Base-by-base conservation (phyloP, 2,113 vertebrate species). In the Siniperca knerii region DNA sequence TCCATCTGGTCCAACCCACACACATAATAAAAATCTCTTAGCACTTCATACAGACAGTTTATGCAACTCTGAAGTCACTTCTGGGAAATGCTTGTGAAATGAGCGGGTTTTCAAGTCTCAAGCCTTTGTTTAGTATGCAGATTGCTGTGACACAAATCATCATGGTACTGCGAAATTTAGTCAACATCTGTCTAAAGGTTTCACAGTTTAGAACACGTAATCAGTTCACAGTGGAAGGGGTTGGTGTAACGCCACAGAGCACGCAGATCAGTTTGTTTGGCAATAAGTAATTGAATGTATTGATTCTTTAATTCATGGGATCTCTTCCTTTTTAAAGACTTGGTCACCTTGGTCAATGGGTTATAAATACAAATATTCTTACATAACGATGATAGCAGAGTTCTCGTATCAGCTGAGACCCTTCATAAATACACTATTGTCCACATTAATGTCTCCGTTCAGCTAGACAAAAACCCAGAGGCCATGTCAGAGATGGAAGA, bases 1-100 rank as follows among this genome's bases (percentile, higher is more conserved):
- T 80, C 80, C 82, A 91, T 88, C 86, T 91, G 89, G 62, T 89
- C 83, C 83, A 89, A 77, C 75, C 79, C 82, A 73, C 85, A 83
- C 88, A 89, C 83, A 82, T 81, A 81, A 89, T 87, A 90, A 82
- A 83, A 83, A 80, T 93, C 64, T 78, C 77, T 72, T 71, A 71
- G 60, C 85, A 84, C 81, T 87, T 91, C 85, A 87, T 81, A 69
- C 21, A 33, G 65, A 79, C 75, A 60, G 15, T 90, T 92, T 86
- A 82, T 87, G 85, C 80, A 90, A 77, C 65, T 82, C 70, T 84
- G 64, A 77, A 90, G 65, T 85, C 68, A 85, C 83, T 87, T 84
- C 73, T 87, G 87, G 81, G 82, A 91, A 82, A 83, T 54, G 67
- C 29, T 69, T 50, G 75, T 85, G 69, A 66, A 77, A 52, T 46